Percentiles rank a stretch among this genome's conserved stretches.
These are phyloP conservation scores for Typhlichthys subterraneus DNA, from an alignment of 2,797 vertebrate species.

Conservation along the genomic window DNA sequence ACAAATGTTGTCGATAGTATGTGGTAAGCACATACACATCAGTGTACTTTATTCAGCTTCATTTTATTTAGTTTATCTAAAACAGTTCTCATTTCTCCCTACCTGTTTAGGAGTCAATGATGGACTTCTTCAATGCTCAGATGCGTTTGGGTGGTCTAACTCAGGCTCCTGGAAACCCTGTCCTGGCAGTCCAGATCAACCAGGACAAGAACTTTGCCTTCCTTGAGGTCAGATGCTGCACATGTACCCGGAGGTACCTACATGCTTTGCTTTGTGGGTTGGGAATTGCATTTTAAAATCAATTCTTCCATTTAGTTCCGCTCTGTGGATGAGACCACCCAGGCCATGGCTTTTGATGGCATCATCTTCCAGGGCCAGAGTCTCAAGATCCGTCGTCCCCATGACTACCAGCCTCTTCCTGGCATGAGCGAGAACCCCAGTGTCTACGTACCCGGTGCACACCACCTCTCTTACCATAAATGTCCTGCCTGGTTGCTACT, in stretches of 20 bases:
- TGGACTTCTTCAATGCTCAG: slow-evolving; percentile 96
- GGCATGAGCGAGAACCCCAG: slow-evolving; percentile 94
- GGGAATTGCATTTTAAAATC: background rate
- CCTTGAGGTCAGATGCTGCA: slow-evolving; percentile 80
- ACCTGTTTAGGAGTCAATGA: slow-evolving; percentile 89
- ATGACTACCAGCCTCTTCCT: slow-evolving; percentile 91
- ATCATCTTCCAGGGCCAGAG: slow-evolving; percentile 96
- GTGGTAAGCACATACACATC: too few relatives aligned
- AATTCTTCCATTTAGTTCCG: slow-evolving; percentile 79
- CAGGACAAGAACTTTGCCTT: slow-evolving; percentile 98
- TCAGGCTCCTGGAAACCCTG: slow-evolving; percentile 91
- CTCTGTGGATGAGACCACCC: slow-evolving; percentile 93
- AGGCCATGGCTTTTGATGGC: slow-evolving; percentile 94
- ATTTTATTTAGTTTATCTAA: too few relatives aligned
- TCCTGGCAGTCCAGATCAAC: slow-evolving; percentile 95
- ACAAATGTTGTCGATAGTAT: too few relatives aligned
- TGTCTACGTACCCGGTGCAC: slow-evolving; percentile 91
- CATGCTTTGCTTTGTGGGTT: background rate
- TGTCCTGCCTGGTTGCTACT: slow-evolving; percentile 60
- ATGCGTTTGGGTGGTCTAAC: slow-evolving; percentile 93
- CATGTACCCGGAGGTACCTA: background rate
- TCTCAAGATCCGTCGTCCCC: slow-evolving; percentile 91
- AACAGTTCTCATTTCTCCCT: background rate
- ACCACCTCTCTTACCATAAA: slow-evolving; percentile 13
- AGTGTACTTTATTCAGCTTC: too few relatives aligned